phyloP scores from a whole-genome alignment of 2,888 invertebrate genomes.

The Deladenus siricidicola region DNA sequence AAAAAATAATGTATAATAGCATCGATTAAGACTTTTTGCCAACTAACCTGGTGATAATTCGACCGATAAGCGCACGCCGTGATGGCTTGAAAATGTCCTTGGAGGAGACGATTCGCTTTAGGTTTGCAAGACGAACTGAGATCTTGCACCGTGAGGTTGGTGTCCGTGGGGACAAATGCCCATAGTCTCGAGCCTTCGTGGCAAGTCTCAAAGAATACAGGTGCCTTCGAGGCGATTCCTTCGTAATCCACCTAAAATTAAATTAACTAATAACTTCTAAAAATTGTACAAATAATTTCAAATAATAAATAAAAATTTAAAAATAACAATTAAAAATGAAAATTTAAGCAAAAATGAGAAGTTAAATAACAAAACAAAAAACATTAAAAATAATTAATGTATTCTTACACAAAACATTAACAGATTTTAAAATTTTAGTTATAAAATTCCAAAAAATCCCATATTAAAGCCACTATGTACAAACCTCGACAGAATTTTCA shows the following conservation, averaged over 20 bases:
- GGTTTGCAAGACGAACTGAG: not conserved
- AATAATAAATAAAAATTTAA: no score
- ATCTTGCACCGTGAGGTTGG: not conserved
- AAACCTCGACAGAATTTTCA: constrained; percentile 5
- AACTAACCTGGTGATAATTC: constrained; percentile 3
- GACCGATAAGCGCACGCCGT: constrained; percentile 13
- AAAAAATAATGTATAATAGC: no score
- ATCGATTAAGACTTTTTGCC: no score
- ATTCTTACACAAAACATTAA: no score
- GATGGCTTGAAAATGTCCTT: constrained; percentile 14
- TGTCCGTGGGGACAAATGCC: constrained; percentile 7
- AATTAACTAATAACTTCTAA: no score
- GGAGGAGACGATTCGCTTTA: constrained; percentile 1
- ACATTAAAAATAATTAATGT: no score
- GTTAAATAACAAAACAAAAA: no score
- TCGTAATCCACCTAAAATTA: not conserved
- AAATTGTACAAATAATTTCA: no score
- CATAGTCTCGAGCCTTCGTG: constrained; percentile 13
- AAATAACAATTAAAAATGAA: no score
- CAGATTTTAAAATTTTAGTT: no score
- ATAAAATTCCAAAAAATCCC: not conserved
- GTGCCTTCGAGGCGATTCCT: not conserved
- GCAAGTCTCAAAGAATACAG: constrained; percentile 1
- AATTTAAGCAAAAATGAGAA: no score
- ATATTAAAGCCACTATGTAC: not conserved